phyloP scores from a whole-genome alignment of 2,797 vertebrate genomes.

The Helarctos malayanus region DNA sequence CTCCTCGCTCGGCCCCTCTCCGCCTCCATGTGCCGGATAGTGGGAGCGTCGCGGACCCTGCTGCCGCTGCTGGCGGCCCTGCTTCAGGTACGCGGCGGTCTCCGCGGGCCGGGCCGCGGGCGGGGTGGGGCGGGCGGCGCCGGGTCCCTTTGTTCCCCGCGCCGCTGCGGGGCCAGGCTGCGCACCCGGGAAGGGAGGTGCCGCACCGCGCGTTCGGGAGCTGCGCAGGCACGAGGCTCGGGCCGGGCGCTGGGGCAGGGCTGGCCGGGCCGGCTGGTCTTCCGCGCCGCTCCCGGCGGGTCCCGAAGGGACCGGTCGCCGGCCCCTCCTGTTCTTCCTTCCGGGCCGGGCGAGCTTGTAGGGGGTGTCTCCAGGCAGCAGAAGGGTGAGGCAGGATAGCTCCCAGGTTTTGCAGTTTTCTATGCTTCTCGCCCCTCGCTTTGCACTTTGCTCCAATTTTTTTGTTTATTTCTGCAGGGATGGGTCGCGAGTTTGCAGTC shows the following conservation, averaged over 20 bases:
- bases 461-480: conserved; percentile 28
- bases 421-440: background rate
- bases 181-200: conserved; percentile 82
- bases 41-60: conserved; percentile 87
- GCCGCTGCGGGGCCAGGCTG: conserved; percentile 82
- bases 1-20: conserved; percentile 85
- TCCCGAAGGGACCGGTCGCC: background rate
- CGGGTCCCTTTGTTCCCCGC: conserved; percentile 90
- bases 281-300: background rate
- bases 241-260: background rate
- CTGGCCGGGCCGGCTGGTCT: background rate
- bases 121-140: conserved; percentile 80
- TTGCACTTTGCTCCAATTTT: conserved; percentile 69
- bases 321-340: background rate
- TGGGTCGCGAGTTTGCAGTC: conserved; percentile 71
- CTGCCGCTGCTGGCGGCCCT: conserved; percentile 89
- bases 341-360: background rate
- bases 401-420: conserved; percentile 53
- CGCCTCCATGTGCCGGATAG: conserved; percentile 90
- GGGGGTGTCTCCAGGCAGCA: background rate
- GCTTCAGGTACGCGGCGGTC: conserved; percentile 88
- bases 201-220: conserved; percentile 71
- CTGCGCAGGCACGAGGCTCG: conserved; percentile 64
- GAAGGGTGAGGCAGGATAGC: conserved; percentile 19
- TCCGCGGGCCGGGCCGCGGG: conserved; percentile 55